Evolutionary conservation across 2,797 vertebrate species (phyloP).

Genomic region (Neomorphus geoffroyi): DNA sequence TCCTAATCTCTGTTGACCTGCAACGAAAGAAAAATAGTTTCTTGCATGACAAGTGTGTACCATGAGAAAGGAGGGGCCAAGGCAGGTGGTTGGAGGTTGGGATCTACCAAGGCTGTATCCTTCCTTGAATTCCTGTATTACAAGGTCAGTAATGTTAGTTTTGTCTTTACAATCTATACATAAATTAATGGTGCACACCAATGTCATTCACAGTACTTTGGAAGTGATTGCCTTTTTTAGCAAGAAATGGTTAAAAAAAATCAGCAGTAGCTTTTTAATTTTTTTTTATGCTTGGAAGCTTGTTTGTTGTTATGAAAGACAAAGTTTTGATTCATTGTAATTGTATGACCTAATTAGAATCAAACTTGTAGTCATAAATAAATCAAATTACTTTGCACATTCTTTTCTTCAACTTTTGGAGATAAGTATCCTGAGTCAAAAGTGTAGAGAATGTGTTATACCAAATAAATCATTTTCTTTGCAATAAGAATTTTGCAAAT

Average conservation of each 20-base stretch:
- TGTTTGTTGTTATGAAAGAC: not conserved
- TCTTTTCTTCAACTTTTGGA: not conserved
- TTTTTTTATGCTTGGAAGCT: not conserved
- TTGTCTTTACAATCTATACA: not conserved
- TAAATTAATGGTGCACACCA: not conserved
- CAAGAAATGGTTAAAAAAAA: not conserved
- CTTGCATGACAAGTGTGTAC: not conserved
- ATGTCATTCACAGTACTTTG: not conserved
- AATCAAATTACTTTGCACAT: not conserved
- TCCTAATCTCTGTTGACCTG: not conserved
- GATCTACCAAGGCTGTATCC: not conserved
- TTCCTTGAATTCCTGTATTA: not conserved
- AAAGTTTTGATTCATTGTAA: not conserved
- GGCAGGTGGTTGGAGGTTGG: not conserved
- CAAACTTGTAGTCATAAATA: not conserved
- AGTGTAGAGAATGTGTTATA: not conserved
- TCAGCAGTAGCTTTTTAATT: not conserved
- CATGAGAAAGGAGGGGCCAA: fast-evolving
- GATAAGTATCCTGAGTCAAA: not conserved
- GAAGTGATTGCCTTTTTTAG: not conserved
- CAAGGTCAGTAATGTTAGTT: not conserved
- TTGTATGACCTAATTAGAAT: constrained; percentile 1
- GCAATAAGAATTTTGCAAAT: not conserved
- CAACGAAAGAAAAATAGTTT: not conserved
- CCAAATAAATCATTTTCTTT: not conserved